Percentiles rank a stretch among this genome's conserved stretches.
phyloP scores from a whole-genome alignment of 2,113 vertebrate genomes.

The Eupsittula cactorum region DNA sequence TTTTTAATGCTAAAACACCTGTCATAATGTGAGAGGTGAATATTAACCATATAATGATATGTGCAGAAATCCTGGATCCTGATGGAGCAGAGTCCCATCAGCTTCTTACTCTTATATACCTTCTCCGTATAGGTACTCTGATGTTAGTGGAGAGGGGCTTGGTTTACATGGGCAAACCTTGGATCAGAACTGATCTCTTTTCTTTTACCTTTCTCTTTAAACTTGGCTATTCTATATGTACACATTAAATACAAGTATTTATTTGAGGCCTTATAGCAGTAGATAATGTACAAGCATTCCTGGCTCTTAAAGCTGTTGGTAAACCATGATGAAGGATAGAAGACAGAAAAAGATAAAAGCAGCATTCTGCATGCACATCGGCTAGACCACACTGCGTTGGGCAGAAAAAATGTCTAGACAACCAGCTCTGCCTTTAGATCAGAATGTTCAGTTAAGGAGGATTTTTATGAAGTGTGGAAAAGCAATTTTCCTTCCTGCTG shows the following conservation, averaged over 20 bases:
- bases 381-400: not conserved
- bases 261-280: not conserved
- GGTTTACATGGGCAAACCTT: not conserved
- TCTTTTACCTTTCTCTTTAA: not conserved
- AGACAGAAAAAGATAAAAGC: not conserved
- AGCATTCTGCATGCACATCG: not conserved
- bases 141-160: not conserved
- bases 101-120: not conserved
- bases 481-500: slow-evolving; percentile 28
- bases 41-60: not conserved
- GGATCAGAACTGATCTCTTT: not conserved
- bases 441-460: not conserved
- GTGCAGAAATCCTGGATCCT: not conserved
- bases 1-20: not conserved
- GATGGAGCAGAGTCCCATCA: not conserved
- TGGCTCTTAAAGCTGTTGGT: not conserved
- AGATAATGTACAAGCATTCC: not conserved
- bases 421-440: not conserved
- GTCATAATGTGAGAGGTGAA: not conserved
- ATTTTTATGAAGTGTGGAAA: slow-evolving; percentile 44
- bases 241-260: not conserved
- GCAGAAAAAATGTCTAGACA: not conserved
- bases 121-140: not conserved
- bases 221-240: not conserved
- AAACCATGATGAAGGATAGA: not conserved